Base-by-base conservation (phyloP, 1,140 invertebrate species). In the Pogonomyrmex californicus region DNA sequence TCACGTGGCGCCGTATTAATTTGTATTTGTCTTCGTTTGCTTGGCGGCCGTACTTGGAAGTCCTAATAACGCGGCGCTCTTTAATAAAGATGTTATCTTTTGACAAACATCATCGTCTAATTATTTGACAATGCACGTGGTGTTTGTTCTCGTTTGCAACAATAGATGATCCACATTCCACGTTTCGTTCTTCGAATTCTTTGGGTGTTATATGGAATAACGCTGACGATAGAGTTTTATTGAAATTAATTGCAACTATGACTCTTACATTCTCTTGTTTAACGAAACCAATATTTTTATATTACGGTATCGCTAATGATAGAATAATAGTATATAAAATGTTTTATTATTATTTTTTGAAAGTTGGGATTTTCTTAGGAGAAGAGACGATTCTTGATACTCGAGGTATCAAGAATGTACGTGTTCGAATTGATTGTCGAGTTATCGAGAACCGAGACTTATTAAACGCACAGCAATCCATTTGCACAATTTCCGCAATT, bases 401-500 rank as follows among this genome's bases (percentile, higher is more conserved):
- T 56, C 23, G 12, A 68, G 33, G 10, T 54, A n/a, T 41, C 4
- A 23, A 23, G 23, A 23, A 23, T 23, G 23, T 23, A 49, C 1
- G 4, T 70, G 17, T 82, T 82, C 12, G 51, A 58, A 70, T 82
- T 17, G 10, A 71, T 82, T 49, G 7, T 41, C 9, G 41, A 17
- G 65, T 70, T 58, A 71, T 23, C 38, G n/a, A 5, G 41, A 56
- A 41, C 38, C 36, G 14, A 56, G 14, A 12, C 33, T 82, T 58
- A 47, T 71, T 17, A 82, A 71, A 82, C 17, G 30, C 14, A 23
- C 14, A 58, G 51, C 54, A 88, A 90, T 83, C 71, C 60, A 90
- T 90, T 91, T 88, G 77, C 77, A 91, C 83, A 75, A 90, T 91
- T 78, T 77, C 60, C 60, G 56, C 65, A 91, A 90, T 90, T 86